Percentiles rank a stretch among this genome's conserved stretches.
These are phyloP conservation scores for Siderastrea radians DNA, from an alignment of 92 coral and sea anemone genomes.

Conservation along the genomic window DNA sequence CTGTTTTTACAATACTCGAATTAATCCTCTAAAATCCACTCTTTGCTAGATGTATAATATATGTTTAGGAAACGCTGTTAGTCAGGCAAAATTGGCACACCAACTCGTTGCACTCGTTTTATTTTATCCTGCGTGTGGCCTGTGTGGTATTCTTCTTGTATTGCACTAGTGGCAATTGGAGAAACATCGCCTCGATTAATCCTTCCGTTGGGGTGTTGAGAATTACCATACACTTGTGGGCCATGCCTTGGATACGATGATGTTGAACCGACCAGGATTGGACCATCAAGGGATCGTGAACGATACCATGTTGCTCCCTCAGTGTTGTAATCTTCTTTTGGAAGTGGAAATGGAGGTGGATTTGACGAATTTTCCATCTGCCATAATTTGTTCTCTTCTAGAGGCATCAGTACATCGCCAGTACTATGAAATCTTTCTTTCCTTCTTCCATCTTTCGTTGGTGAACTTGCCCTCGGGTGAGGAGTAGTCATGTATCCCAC, in stretches of 20 bases:
- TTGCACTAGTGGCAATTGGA: neutral
- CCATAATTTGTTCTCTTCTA: conserved; percentile 33
- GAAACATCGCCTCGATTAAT: neutral
- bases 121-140: conserved; percentile 4
- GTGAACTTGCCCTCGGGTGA: conserved; percentile 10
- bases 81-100: conserved; percentile 53
- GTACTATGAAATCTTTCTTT: neutral
- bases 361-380: conserved; percentile 1
- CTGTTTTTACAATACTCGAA: too few relatives aligned
- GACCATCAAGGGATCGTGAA: conserved; percentile 15
- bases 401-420: conserved; percentile 30
- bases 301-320: conserved; percentile 49
- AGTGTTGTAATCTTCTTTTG: conserved; percentile 44
- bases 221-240: neutral
- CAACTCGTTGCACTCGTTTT: conserved; percentile 38
- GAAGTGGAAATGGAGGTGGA: conserved; percentile 27
- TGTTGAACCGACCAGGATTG: neutral
- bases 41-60: too few relatives aligned
- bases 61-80: neutral
- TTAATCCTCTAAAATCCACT: too few relatives aligned
- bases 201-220: conserved; percentile 17
- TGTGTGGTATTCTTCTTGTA: conserved; percentile 12
- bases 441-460: conserved; percentile 8
- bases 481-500: conserved; percentile 20
- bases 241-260: conserved; percentile 26